Evolutionary conservation across 2,113 vertebrate genomes (phyloP), one percentile per base, ranked within the genome.

Genomic region (Gymnobelideus leadbeateri): DNA sequence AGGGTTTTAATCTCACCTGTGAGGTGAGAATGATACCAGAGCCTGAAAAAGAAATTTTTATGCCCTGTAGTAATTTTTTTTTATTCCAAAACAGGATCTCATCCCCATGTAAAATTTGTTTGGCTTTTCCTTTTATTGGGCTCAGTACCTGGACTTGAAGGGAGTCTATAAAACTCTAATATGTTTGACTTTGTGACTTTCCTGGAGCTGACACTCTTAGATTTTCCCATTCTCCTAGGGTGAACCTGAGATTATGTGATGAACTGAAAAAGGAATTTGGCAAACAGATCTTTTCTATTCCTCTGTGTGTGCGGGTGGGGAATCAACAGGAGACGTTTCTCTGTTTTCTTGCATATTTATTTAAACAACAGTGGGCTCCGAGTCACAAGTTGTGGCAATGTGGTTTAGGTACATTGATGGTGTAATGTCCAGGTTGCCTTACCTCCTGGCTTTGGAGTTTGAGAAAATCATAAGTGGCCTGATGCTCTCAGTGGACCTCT

Each of bases 391-490:
- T 77, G 51, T 57, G n/a, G n/a, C 90, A 43, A 1, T 31, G 3
- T 9, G 25, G 0, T 94, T 84, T 46, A 61, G 12, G 11, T 61
- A 47, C 92, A 3, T 94, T 57, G 54, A 90, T 53, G 8, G 61
- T 1, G 3, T n/a, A 77, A n/a, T n/a, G 14, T 77, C n/a, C 25
- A 37, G 57, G 49, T 55, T 89, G 43, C 89, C 54, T 61, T 97
- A 96, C 97, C 96, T 95, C 94, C 54, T 96, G 95, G 97, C 96
- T 95, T 0, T 57, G 96, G 91, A 95, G 95, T 96, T 94, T 93
- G 89, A 93, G 90, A 95, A 97, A 96, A 93, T 91, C 96, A 95
- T 91, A 97, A 97, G 93, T 94, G 94, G 96, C 94, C 96, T 97
- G 94, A 94, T 94, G 96, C 94, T 95, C 52, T 95, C 84, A 93